phyloP scores from a whole-genome alignment of 2,113 vertebrate genomes.

The Hydropotes inermis region DNA sequence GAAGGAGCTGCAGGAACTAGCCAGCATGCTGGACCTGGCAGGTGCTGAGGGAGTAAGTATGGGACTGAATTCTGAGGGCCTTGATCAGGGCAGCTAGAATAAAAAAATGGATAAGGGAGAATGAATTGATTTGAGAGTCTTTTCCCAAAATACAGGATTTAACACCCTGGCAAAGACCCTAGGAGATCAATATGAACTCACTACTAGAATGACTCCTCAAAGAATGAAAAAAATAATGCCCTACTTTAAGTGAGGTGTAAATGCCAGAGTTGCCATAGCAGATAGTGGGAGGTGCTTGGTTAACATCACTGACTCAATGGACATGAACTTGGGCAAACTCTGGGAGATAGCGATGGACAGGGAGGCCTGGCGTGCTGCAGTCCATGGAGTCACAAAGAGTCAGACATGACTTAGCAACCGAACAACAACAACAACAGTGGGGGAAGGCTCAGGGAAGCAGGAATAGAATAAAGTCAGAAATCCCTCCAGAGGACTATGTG shows the following conservation, averaged over 20 bases:
- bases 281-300: neutral
- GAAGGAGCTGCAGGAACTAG: neutral
- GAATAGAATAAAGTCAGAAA: constrained; percentile 1
- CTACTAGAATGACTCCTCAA: neutral
- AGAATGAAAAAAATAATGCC: neutral
- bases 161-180: neutral
- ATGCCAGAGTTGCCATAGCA: neutral
- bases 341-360: neutral
- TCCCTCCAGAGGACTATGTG: neutral
- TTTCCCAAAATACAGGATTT: neutral
- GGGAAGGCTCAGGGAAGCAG: neutral
- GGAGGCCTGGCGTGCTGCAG: neutral
- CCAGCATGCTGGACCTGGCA: neutral
- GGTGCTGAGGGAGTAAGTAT: neutral
- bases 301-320: neutral
- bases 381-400: neutral
- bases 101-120: neutral
- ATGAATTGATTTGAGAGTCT: neutral
- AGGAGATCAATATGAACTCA: neutral
- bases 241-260: neutral
- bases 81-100: neutral
- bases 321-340: neutral
- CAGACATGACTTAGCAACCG: neutral
- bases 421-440: neutral
- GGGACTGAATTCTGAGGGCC: constrained; percentile 4